phyloP scores from a whole-genome alignment of 1,140 invertebrate species.

The Drosophila lowei region DNA sequence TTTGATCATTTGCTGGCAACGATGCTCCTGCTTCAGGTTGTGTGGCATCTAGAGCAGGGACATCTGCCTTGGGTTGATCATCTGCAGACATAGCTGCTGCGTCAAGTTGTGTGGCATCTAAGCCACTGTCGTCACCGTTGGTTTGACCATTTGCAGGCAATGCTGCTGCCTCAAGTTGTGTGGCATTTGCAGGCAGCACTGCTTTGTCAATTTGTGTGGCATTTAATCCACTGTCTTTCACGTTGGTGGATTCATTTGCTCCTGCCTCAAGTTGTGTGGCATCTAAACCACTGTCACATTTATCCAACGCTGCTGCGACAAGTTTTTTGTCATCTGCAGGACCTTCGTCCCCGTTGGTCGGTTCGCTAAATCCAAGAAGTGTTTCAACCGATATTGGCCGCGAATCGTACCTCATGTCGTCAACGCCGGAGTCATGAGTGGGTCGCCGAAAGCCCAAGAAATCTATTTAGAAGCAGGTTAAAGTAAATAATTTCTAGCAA shows the following conservation, averaged over 20 bases:
- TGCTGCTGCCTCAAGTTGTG: too few species aligned
- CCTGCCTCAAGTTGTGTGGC: background rate
- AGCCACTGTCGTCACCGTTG: background rate
- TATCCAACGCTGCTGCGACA: background rate
- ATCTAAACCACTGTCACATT: background rate
- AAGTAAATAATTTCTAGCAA: background rate
- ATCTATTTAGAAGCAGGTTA: conserved; percentile 19
- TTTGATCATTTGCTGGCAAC: too few species aligned
- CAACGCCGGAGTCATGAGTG: conserved; percentile 60
- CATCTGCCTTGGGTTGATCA: background rate
- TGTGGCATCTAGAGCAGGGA: background rate
- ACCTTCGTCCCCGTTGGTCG: background rate
- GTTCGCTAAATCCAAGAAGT: background rate
- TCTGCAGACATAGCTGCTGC: too few species aligned
- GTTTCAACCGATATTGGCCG: conserved; percentile 1
- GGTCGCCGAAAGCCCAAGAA: conserved; percentile 54
- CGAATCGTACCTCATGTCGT: conserved; percentile 32
- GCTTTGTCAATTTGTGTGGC: background rate
- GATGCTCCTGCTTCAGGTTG: background rate
- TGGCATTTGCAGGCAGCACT: too few species aligned
- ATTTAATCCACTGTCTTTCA: background rate
- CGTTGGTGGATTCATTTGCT: background rate
- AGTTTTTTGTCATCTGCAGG: background rate
- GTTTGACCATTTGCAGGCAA: too few species aligned
- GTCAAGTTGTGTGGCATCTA: background rate